phyloP scores from a whole-genome alignment of 1,140 invertebrate species.

The Riptortus pedestris region DNA sequence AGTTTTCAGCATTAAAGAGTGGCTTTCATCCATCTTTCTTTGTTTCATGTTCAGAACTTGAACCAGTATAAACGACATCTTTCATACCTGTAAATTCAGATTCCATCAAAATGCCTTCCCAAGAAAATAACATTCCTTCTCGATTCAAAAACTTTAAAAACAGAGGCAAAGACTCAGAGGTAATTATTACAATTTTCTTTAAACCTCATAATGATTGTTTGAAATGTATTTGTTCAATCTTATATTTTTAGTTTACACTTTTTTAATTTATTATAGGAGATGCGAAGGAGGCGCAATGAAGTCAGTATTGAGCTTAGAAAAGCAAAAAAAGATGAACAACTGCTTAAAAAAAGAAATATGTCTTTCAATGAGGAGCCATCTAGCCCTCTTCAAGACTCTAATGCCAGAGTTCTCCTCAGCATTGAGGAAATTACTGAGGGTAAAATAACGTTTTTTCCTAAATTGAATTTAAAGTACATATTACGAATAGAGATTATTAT shows the following conservation, averaged over 20 bases:
- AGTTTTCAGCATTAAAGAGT: too few species aligned
- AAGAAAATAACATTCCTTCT: slow-evolving; percentile 27
- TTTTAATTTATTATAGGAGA: slow-evolving; percentile 50
- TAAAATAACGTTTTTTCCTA: too few species aligned
- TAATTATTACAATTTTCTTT: too few species aligned
- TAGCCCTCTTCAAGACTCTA: slow-evolving; percentile 45
- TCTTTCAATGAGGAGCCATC: slow-evolving; percentile 42
- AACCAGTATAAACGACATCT: too few species aligned
- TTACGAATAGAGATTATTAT: too few species aligned
- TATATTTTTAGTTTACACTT: too few species aligned
- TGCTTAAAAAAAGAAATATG: slow-evolving; percentile 89
- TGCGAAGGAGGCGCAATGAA: slow-evolving; percentile 77
- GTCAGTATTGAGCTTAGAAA: slow-evolving; percentile 83
- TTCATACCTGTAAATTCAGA: too few species aligned
- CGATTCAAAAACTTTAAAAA: slow-evolving; percentile 39
- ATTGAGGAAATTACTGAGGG: slow-evolving; percentile 34
- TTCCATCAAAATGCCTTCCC: slow-evolving; percentile 25
- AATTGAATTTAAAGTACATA: too few species aligned
- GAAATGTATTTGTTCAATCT: background rate
- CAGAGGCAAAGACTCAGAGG: slow-evolving; percentile 39
- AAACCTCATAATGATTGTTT: too few species aligned
- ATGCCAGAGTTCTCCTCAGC: slow-evolving; percentile 37
- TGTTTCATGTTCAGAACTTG: too few species aligned
- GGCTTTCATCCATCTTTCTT: too few species aligned
- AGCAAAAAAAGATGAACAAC: slow-evolving; percentile 85